Evolutionary conservation across 2,113 vertebrate species (phyloP).

Genomic region (Nycticebus coucang): DNA sequence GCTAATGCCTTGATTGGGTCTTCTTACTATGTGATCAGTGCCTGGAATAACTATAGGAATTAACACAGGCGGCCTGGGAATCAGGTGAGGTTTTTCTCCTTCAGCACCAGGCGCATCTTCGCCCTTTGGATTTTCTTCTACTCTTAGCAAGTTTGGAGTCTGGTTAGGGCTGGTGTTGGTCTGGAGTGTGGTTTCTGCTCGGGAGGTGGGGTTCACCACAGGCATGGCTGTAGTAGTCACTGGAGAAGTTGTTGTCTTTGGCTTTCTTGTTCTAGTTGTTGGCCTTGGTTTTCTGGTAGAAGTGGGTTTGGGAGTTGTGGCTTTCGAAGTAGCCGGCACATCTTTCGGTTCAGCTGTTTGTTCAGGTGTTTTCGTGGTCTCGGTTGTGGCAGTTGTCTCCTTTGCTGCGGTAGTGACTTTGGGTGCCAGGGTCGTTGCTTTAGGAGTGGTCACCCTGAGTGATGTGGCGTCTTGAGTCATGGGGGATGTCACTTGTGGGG

Average conservation of each 20-base stretch:
- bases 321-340: conserved; percentile 12
- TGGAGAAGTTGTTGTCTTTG: conserved; percentile 58
- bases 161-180: background rate
- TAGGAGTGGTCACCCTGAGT: conserved; percentile 32
- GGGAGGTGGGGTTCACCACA: conserved; percentile 13
- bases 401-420: conserved; percentile 40
- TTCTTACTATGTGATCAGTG: background rate
- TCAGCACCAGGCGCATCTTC: background rate
- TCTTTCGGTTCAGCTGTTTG: conserved; percentile 11
- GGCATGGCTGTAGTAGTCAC: background rate
- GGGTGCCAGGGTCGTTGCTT: conserved; percentile 37
- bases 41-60: conserved; percentile 58
- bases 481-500: background rate
- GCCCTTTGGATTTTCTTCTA: conserved; percentile 59
- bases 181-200: background rate
- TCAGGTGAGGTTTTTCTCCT: background rate
- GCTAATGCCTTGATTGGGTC: background rate
- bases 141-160: conserved; percentile 44
- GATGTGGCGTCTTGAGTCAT: background rate
- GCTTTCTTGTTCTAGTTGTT: conserved; percentile 60
- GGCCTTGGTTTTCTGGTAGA: conserved; percentile 69
- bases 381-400: background rate
- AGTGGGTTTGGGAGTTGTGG: conserved; percentile 44
- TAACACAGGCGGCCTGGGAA: conserved; percentile 22
- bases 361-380: background rate